A percentile compares a stretch with the other conserved stretches of the same genome.
Evolutionary conservation across 2,113 vertebrate species (phyloP).

Genomic region (Chinchilla lanigera): DNA sequence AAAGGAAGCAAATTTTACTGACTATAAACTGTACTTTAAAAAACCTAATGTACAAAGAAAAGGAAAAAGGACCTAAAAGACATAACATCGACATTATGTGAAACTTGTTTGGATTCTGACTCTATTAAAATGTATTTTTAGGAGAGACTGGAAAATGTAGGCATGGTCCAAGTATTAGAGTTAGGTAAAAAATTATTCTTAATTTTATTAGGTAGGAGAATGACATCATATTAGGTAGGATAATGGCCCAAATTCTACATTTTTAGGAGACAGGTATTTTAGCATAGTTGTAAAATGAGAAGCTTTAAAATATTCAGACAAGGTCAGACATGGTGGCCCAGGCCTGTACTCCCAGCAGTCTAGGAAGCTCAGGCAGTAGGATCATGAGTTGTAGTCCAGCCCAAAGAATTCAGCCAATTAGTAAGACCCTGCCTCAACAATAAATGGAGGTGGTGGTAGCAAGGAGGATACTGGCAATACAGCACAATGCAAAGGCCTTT

Average conservation of each 20-base stretch:
- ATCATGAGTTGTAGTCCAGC: neutral
- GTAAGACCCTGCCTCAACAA: neutral
- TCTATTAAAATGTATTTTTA: neutral
- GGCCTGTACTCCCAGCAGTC: neutral
- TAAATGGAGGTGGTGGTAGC: neutral
- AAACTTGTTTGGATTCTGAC: neutral
- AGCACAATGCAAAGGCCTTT: neutral
- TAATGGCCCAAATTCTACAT: neutral
- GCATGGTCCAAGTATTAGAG: neutral
- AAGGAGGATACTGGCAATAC: too few relatives aligned
- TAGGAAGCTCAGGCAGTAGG: neutral
- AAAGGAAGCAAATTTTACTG: neutral
- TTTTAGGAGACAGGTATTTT: neutral
- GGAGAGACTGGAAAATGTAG: neutral
- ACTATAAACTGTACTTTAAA: slow-evolving; percentile 7
- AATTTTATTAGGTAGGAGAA: neutral
- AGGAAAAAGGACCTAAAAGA: neutral
- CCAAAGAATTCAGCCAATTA: neutral
- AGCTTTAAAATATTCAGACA: neutral
- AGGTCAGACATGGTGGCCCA: neutral
- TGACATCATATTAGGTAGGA: neutral
- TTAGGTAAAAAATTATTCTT: neutral
- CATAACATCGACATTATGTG: neutral
- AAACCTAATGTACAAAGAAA: neutral
- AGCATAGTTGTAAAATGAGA: neutral